Base-by-base conservation (phyloP, 2,797 vertebrate genomes). In the Luscinia megarhynchos region DNA sequence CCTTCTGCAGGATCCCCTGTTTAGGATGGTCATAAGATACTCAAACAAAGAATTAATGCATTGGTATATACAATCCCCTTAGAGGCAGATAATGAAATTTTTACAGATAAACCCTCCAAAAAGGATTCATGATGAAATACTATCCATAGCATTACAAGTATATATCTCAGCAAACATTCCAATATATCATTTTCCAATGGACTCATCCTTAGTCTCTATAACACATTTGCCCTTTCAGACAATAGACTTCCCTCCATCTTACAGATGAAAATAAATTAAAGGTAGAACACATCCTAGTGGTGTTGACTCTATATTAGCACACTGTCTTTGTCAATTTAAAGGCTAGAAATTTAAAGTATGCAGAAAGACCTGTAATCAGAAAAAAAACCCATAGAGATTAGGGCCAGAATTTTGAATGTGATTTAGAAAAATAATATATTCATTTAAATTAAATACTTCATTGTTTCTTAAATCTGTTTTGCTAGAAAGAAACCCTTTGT, bases 1-100 rank as follows among this genome's bases (percentile, higher is more conserved):
- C 82, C 79, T 89, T 89, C 72, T 70, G n/a, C 73, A 62, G 66
- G 57, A 85, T 89, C 58, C 57, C 93, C 50, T 92, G 66, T 80
- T 96, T 91, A 77, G 94, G 54, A 59, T 84, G 54, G 50, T 95
- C 88, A 75, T 83, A 63, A 78, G 87, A 89, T 93, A 68, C 51
- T 95, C 90, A 95, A 97, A 96, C 93, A 97, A 96, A 87, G 90
- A 95, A 94, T 95, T 95, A 97, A 95, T 92, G 54, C 62, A 54
- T 72, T 64, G 93, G 87, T 95, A 68, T 87, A 91, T 91, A 55
- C 62, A 93, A 84, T 30, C 76, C 82, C 87, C 91, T 89, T 57
- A 84, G 90, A 85, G 93, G 75, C 81, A 94, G 87, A 93, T 92
- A 73, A 94, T 91, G 75, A 94, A 95, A 91, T 78, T 85, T 72